Base-by-base conservation (phyloP, 2,888 invertebrate species). In the Mamestra brassicae region DNA sequence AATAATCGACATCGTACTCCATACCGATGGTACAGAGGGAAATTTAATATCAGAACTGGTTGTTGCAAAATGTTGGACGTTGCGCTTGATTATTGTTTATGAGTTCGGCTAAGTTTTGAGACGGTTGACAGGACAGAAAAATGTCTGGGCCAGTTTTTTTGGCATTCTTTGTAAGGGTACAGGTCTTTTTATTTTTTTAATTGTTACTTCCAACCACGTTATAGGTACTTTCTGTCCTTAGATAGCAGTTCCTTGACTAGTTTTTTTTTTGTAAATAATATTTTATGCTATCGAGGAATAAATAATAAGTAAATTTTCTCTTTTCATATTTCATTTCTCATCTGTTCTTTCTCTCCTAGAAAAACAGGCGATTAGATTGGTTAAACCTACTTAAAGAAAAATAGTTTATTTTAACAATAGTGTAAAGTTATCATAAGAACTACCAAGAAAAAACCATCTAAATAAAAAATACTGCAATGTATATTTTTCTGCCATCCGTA, bases 1-100 rank as follows among this genome's bases (percentile, higher is more conserved):
- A 93, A 93, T 93, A 93, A 93, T 93, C 93, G 92, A 89, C 85
- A 85, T 80, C 71, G 81, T 79, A 87, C 76, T 79, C 83, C 83
- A 85, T 85, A 85, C 85, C 73, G 83, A 75, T 72, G 76, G 84
- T 89, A 85, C 85, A 71, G 83, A 81, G 84, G 86, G 84, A 86
- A 87, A 87, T 87, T 86, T 82, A 82, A 80, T 86, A 86, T 86
- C 81, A 85, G 80, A 87, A 87, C 87, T 71, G 87, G 87, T 87
- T 85, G 75, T 76, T 76, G 83, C 75, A 71, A 86, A 85, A 80
- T 77, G 69, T 68, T 70, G 80, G 71, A 61, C 71, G 69, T 15
- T 72, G 71, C 63, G 71, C 83, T 80, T 81, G 84, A 86, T 83
- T 86, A 83, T 87, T 81, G 84, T 85, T 86, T 87, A 84, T 81